phyloP scores from a whole-genome alignment of 2,888 invertebrate species.

The Artemia sp. region DNA sequence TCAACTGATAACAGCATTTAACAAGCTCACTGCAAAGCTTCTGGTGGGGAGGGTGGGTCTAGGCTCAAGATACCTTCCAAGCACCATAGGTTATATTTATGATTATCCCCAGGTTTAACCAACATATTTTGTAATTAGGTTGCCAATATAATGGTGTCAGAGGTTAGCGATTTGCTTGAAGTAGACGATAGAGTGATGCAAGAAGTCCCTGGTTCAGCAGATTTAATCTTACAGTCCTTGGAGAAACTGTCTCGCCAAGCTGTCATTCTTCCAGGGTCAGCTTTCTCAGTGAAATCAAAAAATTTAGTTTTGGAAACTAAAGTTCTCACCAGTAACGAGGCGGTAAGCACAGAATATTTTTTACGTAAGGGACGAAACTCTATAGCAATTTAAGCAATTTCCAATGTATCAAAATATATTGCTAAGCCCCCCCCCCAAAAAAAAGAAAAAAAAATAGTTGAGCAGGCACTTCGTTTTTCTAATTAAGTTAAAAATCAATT shows the following conservation, averaged over 20 bases:
- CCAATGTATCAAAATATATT: no score
- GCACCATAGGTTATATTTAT: no score
- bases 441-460: no score
- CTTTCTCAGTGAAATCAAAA: not conserved
- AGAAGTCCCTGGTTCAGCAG: not conserved
- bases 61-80: not conserved
- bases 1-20: not conserved
- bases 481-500: no score
- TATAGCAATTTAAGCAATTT: no score
- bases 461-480: no score
- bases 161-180: slow-evolving; percentile 24
- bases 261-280: not conserved
- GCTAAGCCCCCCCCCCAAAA: no score
- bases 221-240: not conserved
- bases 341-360: no score
- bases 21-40: not conserved
- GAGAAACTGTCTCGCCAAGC: slow-evolving; percentile 2
- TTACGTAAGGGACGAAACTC: no score
- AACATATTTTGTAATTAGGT: slow-evolving; percentile 19
- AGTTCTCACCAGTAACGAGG: not conserved
- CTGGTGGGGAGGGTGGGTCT: not conserved
- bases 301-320: slow-evolving; percentile 1
- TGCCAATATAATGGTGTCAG: slow-evolving; percentile 23
- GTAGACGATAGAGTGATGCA: slow-evolving; percentile 23
- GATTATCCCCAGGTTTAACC: no score